Conservation (phyloP, 2,113 vertebrate genomes). For the Myrmophylax atrothorax region DNA sequence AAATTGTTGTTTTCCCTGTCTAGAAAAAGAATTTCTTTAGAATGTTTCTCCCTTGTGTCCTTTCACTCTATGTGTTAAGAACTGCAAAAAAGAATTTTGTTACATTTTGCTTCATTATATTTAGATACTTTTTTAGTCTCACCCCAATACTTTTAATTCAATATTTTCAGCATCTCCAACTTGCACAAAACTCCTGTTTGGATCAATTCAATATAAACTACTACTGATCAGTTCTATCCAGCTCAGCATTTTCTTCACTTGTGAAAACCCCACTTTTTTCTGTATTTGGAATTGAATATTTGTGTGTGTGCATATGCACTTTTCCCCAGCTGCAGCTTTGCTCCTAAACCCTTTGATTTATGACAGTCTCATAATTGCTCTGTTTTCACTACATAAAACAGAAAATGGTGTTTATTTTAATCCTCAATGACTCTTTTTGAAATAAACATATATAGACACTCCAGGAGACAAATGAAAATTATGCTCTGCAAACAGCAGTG, state of each 20-base stretch:
- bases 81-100: background rate
- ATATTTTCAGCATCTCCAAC: background rate
- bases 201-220: background rate
- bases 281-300: background rate
- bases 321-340: background rate
- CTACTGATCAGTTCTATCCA: background rate
- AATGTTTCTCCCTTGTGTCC: background rate
- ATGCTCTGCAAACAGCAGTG: background rate
- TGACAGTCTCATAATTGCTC: background rate
- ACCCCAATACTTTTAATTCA: background rate
- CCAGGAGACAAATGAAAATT: background rate
- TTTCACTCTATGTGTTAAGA: background rate
- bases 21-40: background rate
- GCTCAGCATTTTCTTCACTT: background rate
- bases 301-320: background rate
- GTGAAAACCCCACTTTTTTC: accelerated
- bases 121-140: background rate
- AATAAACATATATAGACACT: background rate
- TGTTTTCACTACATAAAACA: background rate
- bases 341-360: background rate
- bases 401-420: background rate
- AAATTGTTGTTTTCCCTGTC: background rate
- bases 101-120: background rate
- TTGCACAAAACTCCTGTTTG: background rate
- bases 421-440: background rate